Evolutionary conservation across 2,888 invertebrate species (phyloP).

Genomic region (Embidobia sp.): DNA sequence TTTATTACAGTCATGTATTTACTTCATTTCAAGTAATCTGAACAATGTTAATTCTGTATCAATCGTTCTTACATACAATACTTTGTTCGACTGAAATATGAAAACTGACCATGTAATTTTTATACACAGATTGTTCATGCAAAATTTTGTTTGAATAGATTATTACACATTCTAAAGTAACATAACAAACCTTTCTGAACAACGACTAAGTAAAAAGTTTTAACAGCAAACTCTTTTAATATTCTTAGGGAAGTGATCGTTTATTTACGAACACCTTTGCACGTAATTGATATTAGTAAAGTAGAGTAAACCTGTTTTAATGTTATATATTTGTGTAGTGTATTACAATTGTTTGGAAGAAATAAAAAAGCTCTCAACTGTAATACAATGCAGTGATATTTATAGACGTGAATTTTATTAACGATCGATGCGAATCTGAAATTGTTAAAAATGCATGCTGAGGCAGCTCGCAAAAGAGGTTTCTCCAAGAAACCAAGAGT

Average conservation of each 20-base stretch:
- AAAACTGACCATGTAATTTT: too few species aligned
- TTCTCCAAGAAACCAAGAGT: slow-evolving; percentile 28
- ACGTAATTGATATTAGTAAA: slow-evolving; percentile 1
- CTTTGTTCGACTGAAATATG: too few species aligned
- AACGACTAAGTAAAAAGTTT: slow-evolving; percentile 7
- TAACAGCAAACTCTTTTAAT: slow-evolving; percentile 17
- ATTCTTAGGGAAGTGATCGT: slow-evolving; percentile 16
- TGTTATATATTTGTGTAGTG: slow-evolving; percentile 1
- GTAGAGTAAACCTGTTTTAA: slow-evolving; percentile 24
- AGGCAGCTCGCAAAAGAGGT: slow-evolving; percentile 47
- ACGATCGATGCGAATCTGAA: slow-evolving; percentile 10
- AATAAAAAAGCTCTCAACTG: neutral
- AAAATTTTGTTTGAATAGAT: too few species aligned
- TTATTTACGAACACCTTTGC: slow-evolving; percentile 22
- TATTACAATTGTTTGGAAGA: slow-evolving; percentile 1
- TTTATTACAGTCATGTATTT: too few species aligned
- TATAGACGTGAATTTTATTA: slow-evolving; percentile 42
- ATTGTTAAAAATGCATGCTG: slow-evolving; percentile 51
- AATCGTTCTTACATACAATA: too few species aligned
- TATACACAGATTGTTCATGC: too few species aligned
- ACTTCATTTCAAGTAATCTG: too few species aligned
- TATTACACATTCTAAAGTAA: too few species aligned
- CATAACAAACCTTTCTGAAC: too few species aligned
- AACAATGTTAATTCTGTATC: too few species aligned
- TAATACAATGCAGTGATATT: slow-evolving; percentile 19